Evolutionary conservation across 2,797 vertebrate genomes (phyloP).

Genomic region (Chanos chanos): DNA sequence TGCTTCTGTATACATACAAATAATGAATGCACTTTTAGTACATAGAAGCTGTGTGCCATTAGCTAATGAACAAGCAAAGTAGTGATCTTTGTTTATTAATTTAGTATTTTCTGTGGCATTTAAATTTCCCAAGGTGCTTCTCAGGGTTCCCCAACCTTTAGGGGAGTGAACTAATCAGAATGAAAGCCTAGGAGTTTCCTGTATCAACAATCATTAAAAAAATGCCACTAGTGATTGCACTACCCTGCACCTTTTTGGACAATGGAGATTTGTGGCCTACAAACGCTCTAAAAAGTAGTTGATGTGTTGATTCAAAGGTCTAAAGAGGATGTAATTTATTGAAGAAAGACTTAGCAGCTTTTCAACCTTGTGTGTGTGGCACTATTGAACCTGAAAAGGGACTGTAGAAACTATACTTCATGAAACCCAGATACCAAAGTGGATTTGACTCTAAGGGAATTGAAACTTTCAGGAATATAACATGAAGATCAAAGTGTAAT

Average conservation of each 20-base stretch:
- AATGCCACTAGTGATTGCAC: conserved; percentile 23
- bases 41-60: neutral
- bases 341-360: too few species aligned
- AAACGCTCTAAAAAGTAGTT: too few species aligned
- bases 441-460: conserved; percentile 11
- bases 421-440: conserved; percentile 25
- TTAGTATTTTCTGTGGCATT: neutral
- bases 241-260: conserved; percentile 24
- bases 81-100: neutral
- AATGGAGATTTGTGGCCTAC: neutral
- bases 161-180: conserved; percentile 3
- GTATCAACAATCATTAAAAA: conserved; percentile 12
- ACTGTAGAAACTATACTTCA: neutral
- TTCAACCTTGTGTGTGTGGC: too few species aligned
- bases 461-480: too few species aligned
- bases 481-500: too few species aligned
- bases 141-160: conserved; percentile 31
- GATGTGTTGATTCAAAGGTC: too few species aligned
- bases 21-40: neutral
- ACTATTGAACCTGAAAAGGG: neutral
- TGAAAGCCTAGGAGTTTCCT: neutral
- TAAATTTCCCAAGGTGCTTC: neutral
- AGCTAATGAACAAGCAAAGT: neutral
- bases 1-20: too few species aligned
- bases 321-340: too few species aligned